Conservation (phyloP, 1,140 invertebrate species). For the Euwallacea fornicatus region DNA sequence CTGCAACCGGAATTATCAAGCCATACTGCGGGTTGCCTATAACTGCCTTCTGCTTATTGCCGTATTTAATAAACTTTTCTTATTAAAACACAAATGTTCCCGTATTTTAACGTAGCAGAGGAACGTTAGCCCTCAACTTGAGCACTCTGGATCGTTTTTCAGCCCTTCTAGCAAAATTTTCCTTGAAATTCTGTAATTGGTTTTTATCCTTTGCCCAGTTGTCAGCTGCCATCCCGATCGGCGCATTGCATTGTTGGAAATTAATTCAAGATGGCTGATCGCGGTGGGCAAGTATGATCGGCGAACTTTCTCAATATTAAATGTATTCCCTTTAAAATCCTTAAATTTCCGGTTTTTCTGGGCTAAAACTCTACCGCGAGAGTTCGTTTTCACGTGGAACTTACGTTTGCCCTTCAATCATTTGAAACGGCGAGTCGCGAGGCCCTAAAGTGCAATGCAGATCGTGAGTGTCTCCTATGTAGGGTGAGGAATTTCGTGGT, state of each 20-base stretch:
- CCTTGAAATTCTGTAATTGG: neutral
- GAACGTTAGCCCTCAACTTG: too few relatives aligned
- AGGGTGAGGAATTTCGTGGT: slow-evolving; percentile 31
- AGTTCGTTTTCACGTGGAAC: too few relatives aligned
- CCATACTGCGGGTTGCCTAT: too few relatives aligned
- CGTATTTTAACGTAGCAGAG: too few relatives aligned
- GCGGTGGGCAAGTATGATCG: slow-evolving; percentile 40
- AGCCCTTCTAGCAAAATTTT: too few relatives aligned
- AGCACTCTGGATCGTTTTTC: too few relatives aligned
- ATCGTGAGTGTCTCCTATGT: slow-evolving; percentile 32
- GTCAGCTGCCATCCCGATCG: slow-evolving; percentile 6
- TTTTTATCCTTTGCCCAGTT: neutral
- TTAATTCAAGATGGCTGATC: slow-evolving; percentile 45
- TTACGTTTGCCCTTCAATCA: slow-evolving; percentile 14
- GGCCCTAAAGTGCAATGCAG: slow-evolving; percentile 40
- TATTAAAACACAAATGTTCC: too few relatives aligned
- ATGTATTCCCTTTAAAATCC: neutral
- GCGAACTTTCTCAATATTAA: slow-evolving; percentile 13
- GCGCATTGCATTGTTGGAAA: slow-evolving; percentile 46
- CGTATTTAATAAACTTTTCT: too few relatives aligned
- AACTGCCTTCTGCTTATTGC: too few relatives aligned
- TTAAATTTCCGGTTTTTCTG: slow-evolving; percentile 20
- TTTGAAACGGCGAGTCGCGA: slow-evolving; percentile 10
- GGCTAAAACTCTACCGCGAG: slow-evolving; percentile 3
- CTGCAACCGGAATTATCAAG: too few relatives aligned